A percentile compares a stretch with the other conserved stretches of the same genome.
Evolutionary conservation across 2,797 vertebrate genomes (phyloP).

Genomic region (Coreius guichenoti): DNA sequence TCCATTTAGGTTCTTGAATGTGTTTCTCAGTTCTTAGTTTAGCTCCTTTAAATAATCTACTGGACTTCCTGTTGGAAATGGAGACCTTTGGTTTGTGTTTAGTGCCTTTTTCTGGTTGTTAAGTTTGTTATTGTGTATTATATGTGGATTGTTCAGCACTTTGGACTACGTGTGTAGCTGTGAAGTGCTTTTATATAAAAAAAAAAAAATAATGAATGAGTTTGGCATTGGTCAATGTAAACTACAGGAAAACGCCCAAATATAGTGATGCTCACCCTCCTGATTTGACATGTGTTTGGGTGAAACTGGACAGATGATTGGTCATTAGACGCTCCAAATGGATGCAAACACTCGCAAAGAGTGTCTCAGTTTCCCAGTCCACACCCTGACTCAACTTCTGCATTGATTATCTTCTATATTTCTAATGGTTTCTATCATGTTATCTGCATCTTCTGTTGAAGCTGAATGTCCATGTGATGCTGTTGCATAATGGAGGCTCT

Average conservation of each 20-base stretch:
- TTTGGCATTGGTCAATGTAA: neutral
- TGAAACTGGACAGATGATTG: neutral
- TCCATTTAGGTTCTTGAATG: neutral
- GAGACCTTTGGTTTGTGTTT: neutral
- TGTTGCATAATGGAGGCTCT: neutral
- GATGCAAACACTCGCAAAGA: neutral
- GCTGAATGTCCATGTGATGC: neutral
- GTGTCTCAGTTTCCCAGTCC: neutral
- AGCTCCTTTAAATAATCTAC: neutral
- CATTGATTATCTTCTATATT: neutral
- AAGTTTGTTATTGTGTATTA: neutral
- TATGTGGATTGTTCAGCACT: neutral
- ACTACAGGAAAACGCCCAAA: slow-evolving; percentile 32
- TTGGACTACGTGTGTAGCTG: slow-evolving; percentile 2
- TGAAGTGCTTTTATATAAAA: neutral
- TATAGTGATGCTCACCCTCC: slow-evolving; percentile 24
- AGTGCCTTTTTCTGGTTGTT: neutral
- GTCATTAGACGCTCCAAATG: neutral
- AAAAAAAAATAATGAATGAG: neutral
- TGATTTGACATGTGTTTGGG: neutral
- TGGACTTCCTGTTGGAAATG: neutral
- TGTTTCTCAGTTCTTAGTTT: neutral
- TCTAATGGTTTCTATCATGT: neutral
- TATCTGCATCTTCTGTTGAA: neutral
- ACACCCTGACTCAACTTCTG: neutral